Evolutionary conservation across 2,797 vertebrate species (phyloP), one percentile per base, ranked within the genome.

Genomic region (Helicolenus hilgendorfi): DNA sequence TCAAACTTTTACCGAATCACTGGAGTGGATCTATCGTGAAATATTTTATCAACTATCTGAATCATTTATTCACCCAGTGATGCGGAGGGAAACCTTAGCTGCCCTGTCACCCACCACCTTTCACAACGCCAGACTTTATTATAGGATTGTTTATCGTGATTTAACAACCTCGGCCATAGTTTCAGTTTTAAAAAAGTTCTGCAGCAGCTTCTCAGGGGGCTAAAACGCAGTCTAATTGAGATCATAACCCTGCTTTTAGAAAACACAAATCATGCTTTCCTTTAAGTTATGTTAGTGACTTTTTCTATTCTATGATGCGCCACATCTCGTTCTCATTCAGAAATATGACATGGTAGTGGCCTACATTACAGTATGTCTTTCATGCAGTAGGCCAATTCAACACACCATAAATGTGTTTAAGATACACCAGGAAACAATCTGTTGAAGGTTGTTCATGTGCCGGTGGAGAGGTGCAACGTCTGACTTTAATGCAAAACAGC

Each of bases 21-120:
- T 77, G 41, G 36, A 83, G 62, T 80, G 45, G 55, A 86, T 77
- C 73, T 71, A 86, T 89, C 72, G 62, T 56, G 75, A 49, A 80
- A 58, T 6, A 83, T 68, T 81, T 77, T 1, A 82, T 88, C 62
- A 78, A 11, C 56, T 8, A 35, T 59, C 26, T 68, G 59, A 78
- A 60, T 81, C 24, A 59, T 60, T 83, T 41, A 58, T 67, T 84
- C 27, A 75, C 4, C 2, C 18, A 11, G 41, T 27, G 3, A 75
- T 56, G 1, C 18, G 14, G 22, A 49, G n/a, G 9, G 36, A 68
- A 65, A 68, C 11, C 15, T 64, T 64, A 63, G 36, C 31, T 68
- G 14, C 15, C 2, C 36, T 38, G n/a, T 22, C 18, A 59, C 13
- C 26, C 18, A 59, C 13, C 26, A 11, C 7, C 15, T 67, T 49